These are phyloP conservation scores for Andricus curvator DNA, from an alignment of 2,888 invertebrate species.

Conservation along the genomic window DNA sequence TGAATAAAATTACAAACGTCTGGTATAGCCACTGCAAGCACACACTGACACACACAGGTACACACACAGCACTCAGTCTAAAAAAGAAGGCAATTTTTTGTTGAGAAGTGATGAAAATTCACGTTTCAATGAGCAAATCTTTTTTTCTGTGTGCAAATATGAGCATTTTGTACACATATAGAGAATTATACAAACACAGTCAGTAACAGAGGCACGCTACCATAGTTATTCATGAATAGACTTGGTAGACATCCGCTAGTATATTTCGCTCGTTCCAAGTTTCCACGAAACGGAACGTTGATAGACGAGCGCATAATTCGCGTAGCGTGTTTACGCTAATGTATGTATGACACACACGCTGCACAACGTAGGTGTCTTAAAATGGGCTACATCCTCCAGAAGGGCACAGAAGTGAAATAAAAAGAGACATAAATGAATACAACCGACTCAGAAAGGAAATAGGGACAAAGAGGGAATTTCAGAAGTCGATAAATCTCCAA, in stretches of 20 bases:
- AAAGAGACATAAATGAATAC: not conserved
- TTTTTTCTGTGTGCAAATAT: not conserved
- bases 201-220: not conserved
- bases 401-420: not conserved
- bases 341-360: constrained; percentile 10
- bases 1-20: constrained; percentile 47
- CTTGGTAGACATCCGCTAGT: constrained; percentile 14
- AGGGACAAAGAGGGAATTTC: not conserved
- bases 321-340: constrained; percentile 15
- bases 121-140: not conserved
- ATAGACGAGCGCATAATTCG: constrained; percentile 34
- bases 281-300: constrained; percentile 33
- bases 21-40: not conserved
- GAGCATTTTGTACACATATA: not conserved
- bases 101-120: not conserved
- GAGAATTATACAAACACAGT: not conserved
- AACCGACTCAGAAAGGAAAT: not conserved
- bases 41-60: not conserved
- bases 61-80: not conserved
- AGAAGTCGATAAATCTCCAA: not conserved
- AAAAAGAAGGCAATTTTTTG: not conserved
- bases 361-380: not conserved
- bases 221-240: constrained; percentile 22
- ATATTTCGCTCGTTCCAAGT: constrained; percentile 24
- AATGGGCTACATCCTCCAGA: not conserved